Conservation (phyloP, 2,797 vertebrate species). For the Bradypodion ventrale region DNA sequence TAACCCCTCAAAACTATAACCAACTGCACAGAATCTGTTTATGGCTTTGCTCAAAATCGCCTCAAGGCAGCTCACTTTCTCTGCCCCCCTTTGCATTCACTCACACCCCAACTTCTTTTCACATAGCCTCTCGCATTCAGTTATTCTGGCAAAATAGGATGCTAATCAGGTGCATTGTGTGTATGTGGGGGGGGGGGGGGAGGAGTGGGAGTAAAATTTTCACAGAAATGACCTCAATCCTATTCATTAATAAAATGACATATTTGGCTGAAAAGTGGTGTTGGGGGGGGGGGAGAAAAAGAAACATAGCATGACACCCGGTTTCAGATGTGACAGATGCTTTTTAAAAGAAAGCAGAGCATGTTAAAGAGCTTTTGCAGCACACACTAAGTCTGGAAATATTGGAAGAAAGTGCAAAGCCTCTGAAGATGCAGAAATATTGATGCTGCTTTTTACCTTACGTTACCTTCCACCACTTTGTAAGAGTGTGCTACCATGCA, state of each 20-base stretch:
- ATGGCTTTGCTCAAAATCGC: constrained; percentile 64
- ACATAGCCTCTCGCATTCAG: constrained; percentile 72
- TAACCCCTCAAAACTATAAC: constrained; percentile 36
- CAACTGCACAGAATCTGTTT: constrained; percentile 58
- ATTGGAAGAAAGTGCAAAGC: constrained; percentile 60
- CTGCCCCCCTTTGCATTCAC: not conserved
- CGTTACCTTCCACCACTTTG: constrained; percentile 49
- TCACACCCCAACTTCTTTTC: constrained; percentile 72
- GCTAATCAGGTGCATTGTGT: constrained; percentile 82
- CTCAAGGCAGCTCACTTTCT: constrained; percentile 53
- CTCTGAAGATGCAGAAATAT: constrained; percentile 63
- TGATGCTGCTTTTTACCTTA: constrained; percentile 55
- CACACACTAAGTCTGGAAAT: constrained; percentile 63
- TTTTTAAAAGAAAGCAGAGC: constrained; percentile 65
- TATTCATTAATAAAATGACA: constrained; percentile 81
- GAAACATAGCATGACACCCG: constrained; percentile 74
- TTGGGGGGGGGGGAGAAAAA: constrained; percentile 62
- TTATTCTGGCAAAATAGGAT: constrained; percentile 79
- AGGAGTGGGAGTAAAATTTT: constrained; percentile 72
- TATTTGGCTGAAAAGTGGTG: constrained; percentile 72
- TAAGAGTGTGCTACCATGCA: constrained; percentile 57
- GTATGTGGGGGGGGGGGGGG: constrained; percentile 59
- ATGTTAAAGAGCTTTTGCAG: constrained; percentile 69
- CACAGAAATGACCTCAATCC: constrained; percentile 80
- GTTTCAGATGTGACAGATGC: constrained; percentile 69